Conservation (phyloP, 2,113 vertebrate genomes). For the Sardina pilchardus region DNA sequence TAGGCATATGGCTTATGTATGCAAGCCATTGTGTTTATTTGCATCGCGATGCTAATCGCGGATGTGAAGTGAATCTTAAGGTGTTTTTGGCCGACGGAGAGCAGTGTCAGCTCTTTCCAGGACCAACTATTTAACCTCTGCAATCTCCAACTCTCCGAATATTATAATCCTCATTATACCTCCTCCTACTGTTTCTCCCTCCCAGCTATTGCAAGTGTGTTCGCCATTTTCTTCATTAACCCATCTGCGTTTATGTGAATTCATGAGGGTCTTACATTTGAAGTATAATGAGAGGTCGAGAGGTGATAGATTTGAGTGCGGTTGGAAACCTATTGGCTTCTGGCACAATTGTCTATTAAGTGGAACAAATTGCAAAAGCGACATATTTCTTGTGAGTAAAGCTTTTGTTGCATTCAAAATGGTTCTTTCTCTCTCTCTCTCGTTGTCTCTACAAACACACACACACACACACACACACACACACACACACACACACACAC, state of each 20-base stretch:
- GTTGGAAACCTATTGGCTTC: constrained; percentile 49
- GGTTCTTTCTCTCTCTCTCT: constrained; percentile 20
- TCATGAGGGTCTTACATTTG: neutral
- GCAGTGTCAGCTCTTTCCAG: neutral
- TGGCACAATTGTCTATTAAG: constrained; percentile 61
- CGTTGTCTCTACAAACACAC: neutral
- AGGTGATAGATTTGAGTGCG: neutral
- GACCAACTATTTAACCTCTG: constrained; percentile 21
- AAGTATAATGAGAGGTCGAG: neutral
- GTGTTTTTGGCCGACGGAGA: neutral
- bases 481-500: too few species aligned
- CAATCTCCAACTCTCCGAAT: constrained; percentile 4
- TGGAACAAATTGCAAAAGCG: constrained; percentile 63
- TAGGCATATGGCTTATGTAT: constrained; percentile 15
- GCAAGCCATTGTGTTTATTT: constrained; percentile 11
- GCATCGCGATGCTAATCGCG: neutral
- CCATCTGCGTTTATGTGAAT: neutral
- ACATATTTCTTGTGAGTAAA: constrained; percentile 50
- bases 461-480: neutral
- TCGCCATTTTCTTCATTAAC: constrained; percentile 22
- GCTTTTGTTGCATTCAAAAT: constrained; percentile 44
- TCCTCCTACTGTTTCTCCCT: neutral
- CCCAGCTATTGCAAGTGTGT: constrained; percentile 20
- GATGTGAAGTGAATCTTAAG: constrained; percentile 21
- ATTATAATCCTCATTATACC: constrained; percentile 3